These are phyloP conservation scores for Pavo muticus DNA, from an alignment of 2,113 vertebrate genomes.

Conservation along the genomic window DNA sequence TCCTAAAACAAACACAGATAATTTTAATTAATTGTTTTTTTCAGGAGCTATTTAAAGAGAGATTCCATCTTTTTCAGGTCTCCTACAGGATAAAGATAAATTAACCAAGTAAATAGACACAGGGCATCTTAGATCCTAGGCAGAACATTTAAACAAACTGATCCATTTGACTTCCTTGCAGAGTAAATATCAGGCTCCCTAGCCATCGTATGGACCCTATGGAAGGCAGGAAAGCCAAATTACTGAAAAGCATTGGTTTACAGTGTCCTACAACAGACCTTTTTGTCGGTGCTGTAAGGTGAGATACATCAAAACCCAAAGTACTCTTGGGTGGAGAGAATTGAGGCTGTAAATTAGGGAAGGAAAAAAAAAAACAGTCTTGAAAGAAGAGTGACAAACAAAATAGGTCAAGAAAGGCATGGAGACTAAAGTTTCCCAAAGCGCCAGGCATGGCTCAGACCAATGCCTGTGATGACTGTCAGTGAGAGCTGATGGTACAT, in stretches of 20 bases:
- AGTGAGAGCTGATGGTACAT: not conserved
- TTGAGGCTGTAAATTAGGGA: not conserved
- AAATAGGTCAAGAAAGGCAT: not conserved
- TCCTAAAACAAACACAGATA: slow-evolving; percentile 1
- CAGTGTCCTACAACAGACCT: not conserved
- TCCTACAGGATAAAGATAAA: slow-evolving; percentile 10
- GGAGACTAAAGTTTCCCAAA: not conserved
- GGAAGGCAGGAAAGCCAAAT: not conserved
- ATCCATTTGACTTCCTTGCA: not conserved
- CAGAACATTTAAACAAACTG: not conserved
- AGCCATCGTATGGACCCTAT: not conserved
- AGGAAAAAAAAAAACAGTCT: not conserved
- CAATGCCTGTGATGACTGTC: not conserved
- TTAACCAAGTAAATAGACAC: not conserved
- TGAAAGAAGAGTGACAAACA: not conserved
- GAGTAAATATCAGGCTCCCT: not conserved
- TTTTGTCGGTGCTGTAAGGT: not conserved
- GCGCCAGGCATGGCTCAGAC: not conserved
- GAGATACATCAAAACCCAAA: not conserved
- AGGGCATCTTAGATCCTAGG: not conserved
- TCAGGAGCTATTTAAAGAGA: not conserved
- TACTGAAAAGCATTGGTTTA: not conserved
- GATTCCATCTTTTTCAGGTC: not conserved
- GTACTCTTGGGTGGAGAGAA: not conserved
- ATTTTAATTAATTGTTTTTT: slow-evolving; percentile 44